Conservation (phyloP, 2,797 vertebrate genomes). For the Sphaeramia orbicularis region DNA sequence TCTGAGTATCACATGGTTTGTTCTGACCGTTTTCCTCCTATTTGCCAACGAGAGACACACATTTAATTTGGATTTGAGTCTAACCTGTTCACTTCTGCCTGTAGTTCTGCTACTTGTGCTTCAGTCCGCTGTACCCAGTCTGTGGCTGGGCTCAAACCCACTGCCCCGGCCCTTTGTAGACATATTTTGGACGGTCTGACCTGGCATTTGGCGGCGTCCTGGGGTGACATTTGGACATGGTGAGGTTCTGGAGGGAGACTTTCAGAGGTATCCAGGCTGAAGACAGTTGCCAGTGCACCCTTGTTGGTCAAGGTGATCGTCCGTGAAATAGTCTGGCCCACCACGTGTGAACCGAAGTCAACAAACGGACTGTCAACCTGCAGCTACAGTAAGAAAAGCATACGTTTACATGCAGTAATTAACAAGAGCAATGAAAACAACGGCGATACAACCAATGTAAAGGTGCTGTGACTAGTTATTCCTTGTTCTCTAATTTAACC, state of each 20-base stretch:
- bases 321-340: conserved; percentile 90
- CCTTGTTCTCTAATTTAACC: too few relatives aligned
- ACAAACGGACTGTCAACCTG: conserved; percentile 89
- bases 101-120: too few relatives aligned
- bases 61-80: too few relatives aligned
- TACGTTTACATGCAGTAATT: too few relatives aligned
- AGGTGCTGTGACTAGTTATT: too few relatives aligned
- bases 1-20: conserved; percentile 11
- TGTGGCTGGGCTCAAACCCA: too few relatives aligned
- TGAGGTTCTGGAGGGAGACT: conserved; percentile 51
- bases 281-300: conserved; percentile 89
- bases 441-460: too few relatives aligned
- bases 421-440: too few relatives aligned
- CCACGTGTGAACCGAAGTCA: conserved; percentile 91
- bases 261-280: conserved; percentile 78
- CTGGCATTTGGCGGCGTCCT: conserved; percentile 22
- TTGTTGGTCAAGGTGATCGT: conserved; percentile 90
- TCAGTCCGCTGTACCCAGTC: too few relatives aligned
- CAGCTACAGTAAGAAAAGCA: conserved; percentile 77
- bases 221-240: conserved; percentile 37
- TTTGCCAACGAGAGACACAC: conserved; percentile 27
- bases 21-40: conserved; percentile 49
- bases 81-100: too few relatives aligned
- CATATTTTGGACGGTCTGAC: conserved; percentile 79
- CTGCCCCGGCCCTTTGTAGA: too few relatives aligned